Conservation (phyloP, 2,113 vertebrate genomes). For the Ochotona curzoniae region DNA sequence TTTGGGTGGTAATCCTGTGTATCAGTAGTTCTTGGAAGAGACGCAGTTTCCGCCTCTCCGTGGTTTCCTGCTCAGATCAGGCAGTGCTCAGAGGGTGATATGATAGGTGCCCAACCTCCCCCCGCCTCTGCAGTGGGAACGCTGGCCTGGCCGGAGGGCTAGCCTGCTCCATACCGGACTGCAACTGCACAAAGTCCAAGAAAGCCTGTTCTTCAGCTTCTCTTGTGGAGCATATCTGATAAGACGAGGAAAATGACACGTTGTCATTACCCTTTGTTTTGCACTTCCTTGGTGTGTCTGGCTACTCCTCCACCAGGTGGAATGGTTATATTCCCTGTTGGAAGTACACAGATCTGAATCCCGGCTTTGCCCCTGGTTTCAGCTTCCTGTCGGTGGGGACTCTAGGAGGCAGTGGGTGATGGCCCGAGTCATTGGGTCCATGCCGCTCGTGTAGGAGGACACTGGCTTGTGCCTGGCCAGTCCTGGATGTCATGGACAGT, state of each 20-base stretch:
- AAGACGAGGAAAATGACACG: neutral
- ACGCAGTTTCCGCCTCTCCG: neutral
- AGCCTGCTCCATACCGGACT: neutral
- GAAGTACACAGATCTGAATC: too few species aligned
- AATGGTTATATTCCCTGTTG: too few species aligned
- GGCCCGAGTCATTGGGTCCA: too few species aligned
- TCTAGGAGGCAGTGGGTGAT: too few species aligned
- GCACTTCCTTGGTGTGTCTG: neutral
- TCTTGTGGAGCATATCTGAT: neutral
- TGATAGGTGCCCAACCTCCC: fast-evolving
- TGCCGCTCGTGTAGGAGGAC: too few species aligned
- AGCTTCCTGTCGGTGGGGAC: too few species aligned
- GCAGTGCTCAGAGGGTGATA: neutral
- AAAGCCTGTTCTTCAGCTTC: neutral
- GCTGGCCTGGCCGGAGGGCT: neutral
- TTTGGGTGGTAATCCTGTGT: neutral
- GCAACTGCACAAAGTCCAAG: neutral
- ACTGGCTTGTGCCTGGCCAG: too few species aligned
- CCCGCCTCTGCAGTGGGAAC: too few species aligned
- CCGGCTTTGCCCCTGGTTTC: too few species aligned
- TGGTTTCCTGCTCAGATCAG: neutral
- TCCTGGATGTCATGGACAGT: too few species aligned
- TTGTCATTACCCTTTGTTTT: neutral
- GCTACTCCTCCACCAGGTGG: neutral
- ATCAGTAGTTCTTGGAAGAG: neutral